Evolutionary conservation across 2,888 invertebrate species (phyloP), one percentile per base, ranked within the genome.

Genomic region (Volucella zonaria): DNA sequence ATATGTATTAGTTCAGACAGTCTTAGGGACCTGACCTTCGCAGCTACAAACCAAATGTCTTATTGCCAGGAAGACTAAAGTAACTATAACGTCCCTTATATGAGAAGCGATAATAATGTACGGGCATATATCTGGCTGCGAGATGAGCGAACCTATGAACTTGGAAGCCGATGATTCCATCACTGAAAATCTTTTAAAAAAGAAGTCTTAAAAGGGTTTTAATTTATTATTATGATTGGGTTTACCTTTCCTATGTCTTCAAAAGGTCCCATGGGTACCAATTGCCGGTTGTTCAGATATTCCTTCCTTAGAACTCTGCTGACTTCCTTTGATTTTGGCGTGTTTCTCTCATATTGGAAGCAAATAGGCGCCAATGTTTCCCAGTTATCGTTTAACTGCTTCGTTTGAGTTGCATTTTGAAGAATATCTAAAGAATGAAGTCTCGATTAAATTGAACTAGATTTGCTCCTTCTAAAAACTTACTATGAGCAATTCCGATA

Each of bases 71-170:
- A 8, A 93, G 92, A 78, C 92, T 92, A 66, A 88, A 92, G 88
- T 93, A 92, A 88, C 94, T 94, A 87, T 93, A 93, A 80, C 93
- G 92, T 14, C 95, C 95, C 82, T 93, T 92, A 88, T 94, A 95
- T 1, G 93, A 92, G 87, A 95, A 94, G 71, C 93, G 90, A 88
- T 94, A 94, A 87, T 94, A 94, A 89, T 93, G 95, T 8, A 95
- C 93, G 0, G 92, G 90, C 0, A 93, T 94, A 74, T 93, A 92
- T 3, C 93, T 91, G 0, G 94, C 92, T 87, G 95, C 91, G 40
- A 95, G 88, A 87, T 93, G 93, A 0, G 93, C 93, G 73, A 94
- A 92, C 58, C 94, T 93, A 89, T 95, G 93, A 1, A 93, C 93
- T 3, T 92, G 92, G 87, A 94, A 94, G 0, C 93, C 94, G 68